Evolutionary conservation across 2,888 invertebrate species (phyloP), one percentile per base, ranked within the genome.

Genomic region (Bugula neritina): DNA sequence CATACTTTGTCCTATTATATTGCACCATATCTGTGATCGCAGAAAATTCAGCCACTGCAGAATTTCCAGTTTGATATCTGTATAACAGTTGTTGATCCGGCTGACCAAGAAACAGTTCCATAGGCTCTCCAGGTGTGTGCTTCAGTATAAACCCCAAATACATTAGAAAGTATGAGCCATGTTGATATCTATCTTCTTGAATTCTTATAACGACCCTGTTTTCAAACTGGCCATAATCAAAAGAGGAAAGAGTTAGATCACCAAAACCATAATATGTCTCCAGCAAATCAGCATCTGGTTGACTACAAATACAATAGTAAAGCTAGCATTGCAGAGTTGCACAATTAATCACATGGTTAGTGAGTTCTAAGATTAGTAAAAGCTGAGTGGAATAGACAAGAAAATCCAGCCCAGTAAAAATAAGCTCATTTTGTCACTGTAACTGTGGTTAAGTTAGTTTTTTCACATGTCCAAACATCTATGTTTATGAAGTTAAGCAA

Each of bases 171-270:
- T 25, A 63, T 25, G 63, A 25, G 10, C 31, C 63, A 10, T 27
- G 63, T 5, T 63, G 27, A 63, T 63, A 63, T 34, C 31, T 21
- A 63, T 63, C 63, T n/a, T 63, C 63, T 63, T 29, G 21, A 31
- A 63, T n/a, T 31, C 63, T 17, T 21, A 25, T 13, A 31, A 63
- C 10, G n/a, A 31, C 34, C 2, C 27, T 27, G 27, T 29, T 63
- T 5, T 2, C 31, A 63, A 63, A 63, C 5, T 63, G 3, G 5
- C 29, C 63, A 25, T 63, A 31, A 63, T 63, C 63, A 2, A 63
- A 17, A 34, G 3, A 13, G 27, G 31, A 5, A 2, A 3, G 5
- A 25, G 27, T 34, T 31, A 63, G 31, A 17, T 63, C 63, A 25
- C 31, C 63, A 63, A 63, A 63, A 3, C 63, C 63, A 63, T n/a